Percentiles rank a stretch among this genome's conserved stretches.
phyloP scores from a whole-genome alignment of 2,888 invertebrate genomes.

The Sisyra terminalis region DNA sequence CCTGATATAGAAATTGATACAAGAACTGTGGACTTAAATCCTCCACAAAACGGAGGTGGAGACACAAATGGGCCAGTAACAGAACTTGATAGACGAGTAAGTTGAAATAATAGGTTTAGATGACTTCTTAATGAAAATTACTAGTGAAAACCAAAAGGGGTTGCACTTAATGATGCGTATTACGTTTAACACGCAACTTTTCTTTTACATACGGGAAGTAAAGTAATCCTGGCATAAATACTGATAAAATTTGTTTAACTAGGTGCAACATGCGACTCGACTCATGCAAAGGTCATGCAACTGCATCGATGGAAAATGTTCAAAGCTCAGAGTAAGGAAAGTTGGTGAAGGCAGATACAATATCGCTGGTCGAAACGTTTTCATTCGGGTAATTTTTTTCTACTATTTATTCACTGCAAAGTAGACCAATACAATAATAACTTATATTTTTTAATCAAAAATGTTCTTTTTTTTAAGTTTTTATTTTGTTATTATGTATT shows the following conservation, averaged over 20 bases:
- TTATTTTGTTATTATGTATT: slow-evolving; percentile 16
- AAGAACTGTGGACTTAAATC: slow-evolving; percentile 15
- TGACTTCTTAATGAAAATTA: not conserved
- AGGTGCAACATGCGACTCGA: slow-evolving; percentile 53
- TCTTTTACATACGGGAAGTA: too few relatives aligned
- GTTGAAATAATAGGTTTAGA: slow-evolving; percentile 8
- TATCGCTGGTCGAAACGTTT: slow-evolving; percentile 74
- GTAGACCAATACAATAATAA: too few relatives aligned
- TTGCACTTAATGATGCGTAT: not conserved
- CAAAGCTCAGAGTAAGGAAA: slow-evolving; percentile 58
- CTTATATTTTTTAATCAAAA: too few relatives aligned
- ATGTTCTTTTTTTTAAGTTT: not conserved
- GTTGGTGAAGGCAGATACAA: slow-evolving; percentile 76
- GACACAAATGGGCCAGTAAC: slow-evolving; percentile 28
- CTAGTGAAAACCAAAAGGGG: not conserved
- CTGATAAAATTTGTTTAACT: slow-evolving; percentile 4
- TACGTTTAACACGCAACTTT: too few relatives aligned
- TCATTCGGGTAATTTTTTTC: slow-evolving; percentile 54
- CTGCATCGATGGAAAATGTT: slow-evolving; percentile 52
- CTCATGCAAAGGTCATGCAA: slow-evolving; percentile 59
- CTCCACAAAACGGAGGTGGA: slow-evolving; percentile 10
- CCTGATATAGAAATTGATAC: slow-evolving; percentile 41
- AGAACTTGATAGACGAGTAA: slow-evolving; percentile 46
- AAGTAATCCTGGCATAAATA: too few relatives aligned
- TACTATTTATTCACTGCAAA: not conserved